Conservation (phyloP, 2,113 vertebrate genomes). For the Tachysurus fulvidraco region DNA sequence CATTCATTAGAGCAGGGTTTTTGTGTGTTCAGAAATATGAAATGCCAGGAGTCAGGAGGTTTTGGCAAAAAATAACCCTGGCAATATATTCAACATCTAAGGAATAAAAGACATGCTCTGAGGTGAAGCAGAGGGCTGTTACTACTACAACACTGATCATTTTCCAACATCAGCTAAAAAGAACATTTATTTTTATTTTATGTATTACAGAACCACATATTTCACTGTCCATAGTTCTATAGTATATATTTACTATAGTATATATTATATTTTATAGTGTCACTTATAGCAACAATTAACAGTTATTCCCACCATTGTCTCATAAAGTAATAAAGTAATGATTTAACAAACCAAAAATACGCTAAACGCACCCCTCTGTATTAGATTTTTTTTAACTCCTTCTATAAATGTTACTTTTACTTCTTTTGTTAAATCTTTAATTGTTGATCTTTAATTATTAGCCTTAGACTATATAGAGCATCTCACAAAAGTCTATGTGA, state of each 20-base stretch:
- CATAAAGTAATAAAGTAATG: neutral
- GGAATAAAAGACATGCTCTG: neutral
- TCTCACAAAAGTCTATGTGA: too few species aligned
- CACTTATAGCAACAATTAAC: neutral
- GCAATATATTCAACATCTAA: constrained; percentile 4
- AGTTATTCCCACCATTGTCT: neutral
- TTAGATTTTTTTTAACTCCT: neutral
- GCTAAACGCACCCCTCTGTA: neutral
- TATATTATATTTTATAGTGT: neutral
- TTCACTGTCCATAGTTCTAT: neutral
- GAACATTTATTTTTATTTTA: neutral
- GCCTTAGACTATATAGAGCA: too few species aligned
- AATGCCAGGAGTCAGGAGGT: constrained; percentile 13
- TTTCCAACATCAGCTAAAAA: neutral
- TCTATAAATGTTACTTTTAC: too few species aligned
- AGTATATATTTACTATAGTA: neutral
- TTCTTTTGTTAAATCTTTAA: neutral
- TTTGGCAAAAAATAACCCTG: neutral
- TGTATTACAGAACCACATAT: neutral
- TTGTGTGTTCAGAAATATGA: neutral
- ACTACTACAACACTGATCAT: neutral
- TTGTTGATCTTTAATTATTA: too few species aligned
- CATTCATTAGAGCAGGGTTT: constrained; percentile 1
- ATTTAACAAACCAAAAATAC: neutral
- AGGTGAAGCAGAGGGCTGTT: neutral